Conservation (phyloP, 2,888 invertebrate genomes). For the Drosophila nr. perissopoda region DNA sequence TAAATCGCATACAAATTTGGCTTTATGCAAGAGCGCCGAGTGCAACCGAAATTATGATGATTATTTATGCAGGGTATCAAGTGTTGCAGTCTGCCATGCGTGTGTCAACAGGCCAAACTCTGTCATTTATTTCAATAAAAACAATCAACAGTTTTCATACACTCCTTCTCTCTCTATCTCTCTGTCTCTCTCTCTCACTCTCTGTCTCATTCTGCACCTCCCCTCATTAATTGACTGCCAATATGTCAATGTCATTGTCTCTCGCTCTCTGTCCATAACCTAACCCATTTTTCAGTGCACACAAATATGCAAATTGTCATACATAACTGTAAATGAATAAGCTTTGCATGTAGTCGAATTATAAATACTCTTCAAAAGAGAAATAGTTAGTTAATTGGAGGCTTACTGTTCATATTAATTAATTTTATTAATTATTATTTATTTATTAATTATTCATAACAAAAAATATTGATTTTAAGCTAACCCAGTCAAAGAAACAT, state of each 20-base stretch:
- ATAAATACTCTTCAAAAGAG: constrained; percentile 9
- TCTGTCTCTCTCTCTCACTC: constrained; percentile 14
- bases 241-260: constrained; percentile 75
- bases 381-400: background rate
- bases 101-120: constrained; percentile 72
- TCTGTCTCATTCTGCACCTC: constrained; percentile 5
- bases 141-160: constrained; percentile 61
- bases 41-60: constrained; percentile 64
- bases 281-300: constrained; percentile 61
- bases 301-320: constrained; percentile 42
- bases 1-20: constrained; percentile 78
- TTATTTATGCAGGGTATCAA: constrained; percentile 76
- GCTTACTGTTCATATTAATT: background rate
- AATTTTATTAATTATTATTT: no score
- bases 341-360: background rate
- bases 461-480: background rate
- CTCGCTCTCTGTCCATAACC: constrained; percentile 46
- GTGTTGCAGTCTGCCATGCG: constrained; percentile 56
- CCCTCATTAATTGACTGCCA: constrained; percentile 66
- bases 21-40: constrained; percentile 63
- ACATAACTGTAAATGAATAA: constrained; percentile 55
- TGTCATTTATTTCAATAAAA: constrained; percentile 78
- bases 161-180: constrained; percentile 19
- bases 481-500: background rate
- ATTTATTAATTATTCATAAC: background rate